Conservation (phyloP, 1,140 invertebrate genomes). For the Glossosoma conforme region DNA sequence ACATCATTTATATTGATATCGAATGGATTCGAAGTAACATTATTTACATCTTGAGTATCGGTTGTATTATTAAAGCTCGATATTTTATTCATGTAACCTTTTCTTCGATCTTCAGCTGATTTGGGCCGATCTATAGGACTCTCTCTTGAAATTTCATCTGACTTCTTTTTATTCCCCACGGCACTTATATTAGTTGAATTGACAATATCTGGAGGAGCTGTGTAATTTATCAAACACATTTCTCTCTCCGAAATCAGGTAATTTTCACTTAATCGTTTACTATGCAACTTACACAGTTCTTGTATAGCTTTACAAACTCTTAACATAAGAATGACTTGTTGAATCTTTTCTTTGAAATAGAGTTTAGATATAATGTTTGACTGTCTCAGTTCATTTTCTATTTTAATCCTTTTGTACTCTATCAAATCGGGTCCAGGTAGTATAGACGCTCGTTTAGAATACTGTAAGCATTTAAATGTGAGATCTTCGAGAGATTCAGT, state of each 20-base stretch:
- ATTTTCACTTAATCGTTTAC: not conserved
- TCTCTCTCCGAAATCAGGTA: not conserved
- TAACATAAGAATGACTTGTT: slow-evolving; percentile 38
- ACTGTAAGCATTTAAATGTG: slow-evolving; percentile 17
- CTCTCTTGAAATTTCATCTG: not conserved
- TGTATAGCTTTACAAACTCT: slow-evolving; percentile 39
- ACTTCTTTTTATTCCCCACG: not conserved
- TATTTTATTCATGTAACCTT: slow-evolving; percentile 20
- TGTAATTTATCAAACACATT: slow-evolving; percentile 25
- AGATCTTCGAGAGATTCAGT: slow-evolving; percentile 23
- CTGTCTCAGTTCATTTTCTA: too few species aligned
- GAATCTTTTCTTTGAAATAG: too few species aligned
- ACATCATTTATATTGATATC: too few species aligned
- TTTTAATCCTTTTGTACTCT: slow-evolving; percentile 14
- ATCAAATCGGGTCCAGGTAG: slow-evolving; percentile 20
- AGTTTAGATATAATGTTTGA: too few species aligned
- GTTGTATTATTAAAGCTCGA: slow-evolving; percentile 20
- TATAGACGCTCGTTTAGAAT: slow-evolving; percentile 5
- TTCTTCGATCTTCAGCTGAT: slow-evolving; percentile 12
- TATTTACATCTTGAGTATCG: not conserved
- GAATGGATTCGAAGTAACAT: too few species aligned
- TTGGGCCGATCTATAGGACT: not conserved
- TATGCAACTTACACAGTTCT: slow-evolving; percentile 13
- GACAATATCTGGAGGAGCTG: slow-evolving; percentile 43
- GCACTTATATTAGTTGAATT: slow-evolving; percentile 44